Evolutionary conservation across 1,140 invertebrate genomes (phyloP).

Genomic region (Brachystomella parvula): DNA sequence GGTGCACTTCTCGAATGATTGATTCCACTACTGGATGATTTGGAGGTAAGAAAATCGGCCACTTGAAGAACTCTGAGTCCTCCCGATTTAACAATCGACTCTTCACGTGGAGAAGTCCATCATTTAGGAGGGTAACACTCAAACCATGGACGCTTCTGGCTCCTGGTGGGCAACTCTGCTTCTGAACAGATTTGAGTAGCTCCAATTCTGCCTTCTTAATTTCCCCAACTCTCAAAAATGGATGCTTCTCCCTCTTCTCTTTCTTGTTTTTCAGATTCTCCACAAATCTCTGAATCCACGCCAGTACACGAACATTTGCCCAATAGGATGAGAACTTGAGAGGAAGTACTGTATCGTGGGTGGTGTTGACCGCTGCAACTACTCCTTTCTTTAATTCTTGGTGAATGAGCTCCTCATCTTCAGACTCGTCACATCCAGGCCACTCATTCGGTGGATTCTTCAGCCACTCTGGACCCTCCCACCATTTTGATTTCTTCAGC

Average conservation of each 20-base stretch:
- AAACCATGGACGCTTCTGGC: neutral
- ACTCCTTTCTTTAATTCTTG: constrained; percentile 13
- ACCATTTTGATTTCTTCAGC: constrained; percentile 21
- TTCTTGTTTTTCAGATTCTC: neutral
- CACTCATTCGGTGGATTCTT: neutral
- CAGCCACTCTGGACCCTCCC: constrained; percentile 22
- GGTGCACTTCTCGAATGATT: constrained; percentile 15
- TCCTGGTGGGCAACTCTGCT: neutral
- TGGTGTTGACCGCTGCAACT: neutral
- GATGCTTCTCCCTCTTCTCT: neutral
- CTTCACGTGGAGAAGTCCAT: constrained; percentile 14
- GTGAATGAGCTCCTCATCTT: constrained; percentile 3
- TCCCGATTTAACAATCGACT: neutral
- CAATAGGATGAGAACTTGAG: neutral
- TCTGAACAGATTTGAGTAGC: neutral
- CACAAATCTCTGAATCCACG: neutral
- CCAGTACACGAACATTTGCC: neutral
- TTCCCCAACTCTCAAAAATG: neutral
- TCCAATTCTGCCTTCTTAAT: neutral
- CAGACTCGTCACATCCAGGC: neutral
- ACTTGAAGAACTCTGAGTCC: neutral
- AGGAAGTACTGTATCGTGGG: neutral
- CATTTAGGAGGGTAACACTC: neutral
- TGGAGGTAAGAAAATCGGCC: constrained; percentile 15
- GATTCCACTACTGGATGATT: neutral